Conservation (phyloP, 2,797 vertebrate genomes). For the Calcarius lapponicus region DNA sequence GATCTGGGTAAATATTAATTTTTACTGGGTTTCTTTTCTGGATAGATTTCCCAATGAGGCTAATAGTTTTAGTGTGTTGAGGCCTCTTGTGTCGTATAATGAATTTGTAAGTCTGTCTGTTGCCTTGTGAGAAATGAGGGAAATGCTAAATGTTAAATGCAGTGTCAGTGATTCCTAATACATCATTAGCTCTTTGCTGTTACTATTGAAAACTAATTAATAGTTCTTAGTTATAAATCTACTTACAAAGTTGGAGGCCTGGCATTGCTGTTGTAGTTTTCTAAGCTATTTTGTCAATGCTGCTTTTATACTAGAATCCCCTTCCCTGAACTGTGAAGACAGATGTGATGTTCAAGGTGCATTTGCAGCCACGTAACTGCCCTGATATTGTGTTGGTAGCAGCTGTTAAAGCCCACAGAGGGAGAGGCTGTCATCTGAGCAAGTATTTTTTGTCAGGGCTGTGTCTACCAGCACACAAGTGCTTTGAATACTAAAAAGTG, state of each 20-base stretch:
- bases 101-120: no score
- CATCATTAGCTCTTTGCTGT: background rate
- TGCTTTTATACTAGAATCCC: background rate
- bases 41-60: background rate
- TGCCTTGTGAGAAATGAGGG: background rate
- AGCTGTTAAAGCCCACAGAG: background rate
- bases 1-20: background rate
- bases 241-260: background rate
- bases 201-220: conserved; percentile 11
- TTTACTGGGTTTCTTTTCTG: background rate
- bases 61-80: no score
- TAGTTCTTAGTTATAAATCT: background rate
- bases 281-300: background rate
- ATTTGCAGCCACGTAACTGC: background rate
- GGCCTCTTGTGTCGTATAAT: no score
- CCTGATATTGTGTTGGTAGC: background rate
- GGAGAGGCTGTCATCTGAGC: background rate
- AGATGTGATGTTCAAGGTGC: background rate
- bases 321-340: background rate
- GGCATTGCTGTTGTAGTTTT: background rate
- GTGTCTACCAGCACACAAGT: background rate
- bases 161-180: background rate
- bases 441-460: background rate
- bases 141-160: background rate
- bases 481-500: background rate